Evolutionary conservation across 2,797 vertebrate genomes (phyloP), one percentile per base, ranked within the genome.

Genomic region (Benthosema pterotum): DNA sequence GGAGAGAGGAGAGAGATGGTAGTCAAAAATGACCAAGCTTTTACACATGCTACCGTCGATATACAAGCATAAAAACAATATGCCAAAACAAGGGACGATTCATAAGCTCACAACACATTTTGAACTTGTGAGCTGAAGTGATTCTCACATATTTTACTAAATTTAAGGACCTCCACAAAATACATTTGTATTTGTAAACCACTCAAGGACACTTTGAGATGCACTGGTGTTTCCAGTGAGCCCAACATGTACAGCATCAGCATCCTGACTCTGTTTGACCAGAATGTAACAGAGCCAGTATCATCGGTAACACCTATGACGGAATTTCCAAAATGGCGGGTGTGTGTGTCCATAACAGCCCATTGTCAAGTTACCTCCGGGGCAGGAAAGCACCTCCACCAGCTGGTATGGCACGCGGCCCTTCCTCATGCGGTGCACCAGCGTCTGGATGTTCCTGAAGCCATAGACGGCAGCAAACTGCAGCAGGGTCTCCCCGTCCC

Each of bases 341-440:
- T 25, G 22, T 25, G 22, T 25, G 22, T 25, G 22, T 25, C 3
- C 22, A 3, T 25, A 5, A 25, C 3, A 25, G 22, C 22, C 22
- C 22, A 25, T 25, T 25, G 22, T 25, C 22, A 38, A 0, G 7
- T 75, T 89, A 98, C 97, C 97, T 94, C 96, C 94, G 0, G 97
- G 95, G 49, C 97, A 99, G 63, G 97, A 97, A 28, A 98, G 92
- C 60, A 99, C 97, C 82, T 99, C 97, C 66, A 99, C 94, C 52
- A 98, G 92, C 63, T 99, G 96, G 79, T 96, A 98, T 0, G 93
- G 94, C 63, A 96, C 91, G 1, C 91, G 95, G 22, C 96, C 96
- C 78, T 95, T 96, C 65, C 94, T 96, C 89, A 98, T 85, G 42
- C 96, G 96, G 56, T 96, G 93, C 61, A 97, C 92, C 81, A 98